Conservation (phyloP, 2,113 vertebrate genomes). For the Passer domesticus region DNA sequence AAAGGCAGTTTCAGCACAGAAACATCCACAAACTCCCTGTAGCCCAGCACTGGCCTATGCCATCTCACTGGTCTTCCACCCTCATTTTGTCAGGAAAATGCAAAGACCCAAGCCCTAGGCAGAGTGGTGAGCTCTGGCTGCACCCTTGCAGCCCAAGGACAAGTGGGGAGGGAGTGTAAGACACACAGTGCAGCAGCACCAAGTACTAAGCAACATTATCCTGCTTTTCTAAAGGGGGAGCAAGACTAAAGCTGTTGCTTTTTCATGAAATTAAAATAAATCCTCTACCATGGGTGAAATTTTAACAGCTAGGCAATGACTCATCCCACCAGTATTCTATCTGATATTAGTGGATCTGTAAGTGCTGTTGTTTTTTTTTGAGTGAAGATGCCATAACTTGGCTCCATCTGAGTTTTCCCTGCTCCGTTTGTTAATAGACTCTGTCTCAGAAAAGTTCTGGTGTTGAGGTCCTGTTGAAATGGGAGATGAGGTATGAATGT, state of each 20-base stretch:
- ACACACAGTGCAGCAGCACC: not conserved
- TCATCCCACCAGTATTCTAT: not conserved
- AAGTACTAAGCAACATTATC: not conserved
- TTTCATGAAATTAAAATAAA: not conserved
- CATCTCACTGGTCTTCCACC: not conserved
- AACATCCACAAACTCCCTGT: not conserved
- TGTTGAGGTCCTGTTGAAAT: not conserved
- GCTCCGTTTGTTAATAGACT: not conserved
- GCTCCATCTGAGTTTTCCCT: not conserved
- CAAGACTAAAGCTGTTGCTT: not conserved
- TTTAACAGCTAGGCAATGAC: not conserved
- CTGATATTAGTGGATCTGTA: not conserved
- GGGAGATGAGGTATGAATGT: not conserved
- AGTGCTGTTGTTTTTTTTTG: rapidly evolving
- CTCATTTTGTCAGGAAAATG: not conserved
- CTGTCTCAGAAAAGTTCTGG: not conserved
- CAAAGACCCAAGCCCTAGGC: not conserved
- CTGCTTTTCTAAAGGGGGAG: not conserved
- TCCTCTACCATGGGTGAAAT: not conserved
- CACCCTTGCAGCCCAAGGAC: not conserved
- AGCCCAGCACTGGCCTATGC: not conserved
- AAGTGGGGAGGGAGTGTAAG: not conserved
- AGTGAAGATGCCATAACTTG: not conserved
- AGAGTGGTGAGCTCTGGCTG: not conserved
- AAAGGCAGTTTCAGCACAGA: not conserved